Conservation (phyloP, 2,797 vertebrate genomes). For the Ceryle rudis region DNA sequence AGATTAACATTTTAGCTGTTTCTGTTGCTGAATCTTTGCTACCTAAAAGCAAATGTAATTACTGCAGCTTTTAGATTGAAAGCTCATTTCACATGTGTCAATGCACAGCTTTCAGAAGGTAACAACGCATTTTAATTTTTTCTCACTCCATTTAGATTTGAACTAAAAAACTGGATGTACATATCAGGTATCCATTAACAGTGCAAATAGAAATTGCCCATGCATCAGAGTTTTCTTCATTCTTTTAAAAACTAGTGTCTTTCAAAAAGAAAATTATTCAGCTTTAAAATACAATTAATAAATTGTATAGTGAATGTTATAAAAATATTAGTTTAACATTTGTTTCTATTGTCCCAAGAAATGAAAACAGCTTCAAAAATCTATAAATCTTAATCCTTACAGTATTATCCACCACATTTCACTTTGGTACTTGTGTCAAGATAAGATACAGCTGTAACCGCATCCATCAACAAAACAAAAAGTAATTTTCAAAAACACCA, state of each 20-base stretch:
- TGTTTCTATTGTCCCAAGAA: not conserved
- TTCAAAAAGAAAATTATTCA: not conserved
- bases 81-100: not conserved
- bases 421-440: not conserved
- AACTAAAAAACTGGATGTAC: not conserved
- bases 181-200: not conserved
- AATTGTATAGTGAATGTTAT: not conserved
- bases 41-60: not conserved
- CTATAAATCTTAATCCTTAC: not conserved
- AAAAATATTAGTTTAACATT: not conserved
- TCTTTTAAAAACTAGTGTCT: not conserved
- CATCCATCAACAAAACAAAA: not conserved
- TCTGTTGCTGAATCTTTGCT: not conserved
- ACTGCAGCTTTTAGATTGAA: not conserved
- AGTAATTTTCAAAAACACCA: not conserved
- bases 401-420: not conserved
- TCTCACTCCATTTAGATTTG: not conserved
- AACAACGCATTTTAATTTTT: not conserved
- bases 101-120: not conserved
- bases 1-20: not conserved
- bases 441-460: not conserved
- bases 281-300: not conserved
- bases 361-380: not conserved
- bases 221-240: not conserved
- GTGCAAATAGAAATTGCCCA: not conserved